Base-by-base conservation (phyloP, 2,113 vertebrate genomes). In the Crypturellus undulatus region DNA sequence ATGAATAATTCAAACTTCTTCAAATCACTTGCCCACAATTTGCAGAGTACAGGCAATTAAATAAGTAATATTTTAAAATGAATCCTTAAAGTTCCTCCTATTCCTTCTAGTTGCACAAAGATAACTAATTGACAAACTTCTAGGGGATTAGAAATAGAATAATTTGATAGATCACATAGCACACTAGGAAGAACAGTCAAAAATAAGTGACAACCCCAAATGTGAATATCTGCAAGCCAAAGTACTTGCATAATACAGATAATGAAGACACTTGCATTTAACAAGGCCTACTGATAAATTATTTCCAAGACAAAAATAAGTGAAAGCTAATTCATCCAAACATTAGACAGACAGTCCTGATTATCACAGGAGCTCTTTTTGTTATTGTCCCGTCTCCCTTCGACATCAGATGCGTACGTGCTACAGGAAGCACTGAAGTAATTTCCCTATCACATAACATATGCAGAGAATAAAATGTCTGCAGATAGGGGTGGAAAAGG, bases 391-490 rank as follows among this genome's bases (percentile, higher is more conserved):
- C 65, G 47, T 26, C 14, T 92, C 17, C 40, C 21, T 77, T 63
- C 90, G 86, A 84, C 62, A 89, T 81, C 67, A 86, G 70, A 92
- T 70, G 89, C 92, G 90, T 93, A 92, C 20, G 38, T 64, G 73
- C 78, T 79, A 81, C 59, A 69, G 69, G 63, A 87, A 67, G 45
- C 10, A 84, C 45, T 70, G 77, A 73, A 69, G 49, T 51, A 62
- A 84, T 84, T 95, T 92, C 68, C 45, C 90, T 95, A 77, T 92
- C 90, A 93, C 91, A 88, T 83, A 93, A 84, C 68, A n/a, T 5
- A 10, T 52, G 49, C 34, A 59, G 70, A 79, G 40, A 87, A 82
- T 19, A 72, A 95, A 92, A 52, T 36, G 15, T 19, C 88, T 93
- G 72, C 59, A 84, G 86, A 47, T 40, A 79, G 47, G 64, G 69